Percentiles rank a stretch among this genome's conserved stretches.
phyloP scores from a whole-genome alignment of 2,797 vertebrate species.

The Chloroceryle inda region DNA sequence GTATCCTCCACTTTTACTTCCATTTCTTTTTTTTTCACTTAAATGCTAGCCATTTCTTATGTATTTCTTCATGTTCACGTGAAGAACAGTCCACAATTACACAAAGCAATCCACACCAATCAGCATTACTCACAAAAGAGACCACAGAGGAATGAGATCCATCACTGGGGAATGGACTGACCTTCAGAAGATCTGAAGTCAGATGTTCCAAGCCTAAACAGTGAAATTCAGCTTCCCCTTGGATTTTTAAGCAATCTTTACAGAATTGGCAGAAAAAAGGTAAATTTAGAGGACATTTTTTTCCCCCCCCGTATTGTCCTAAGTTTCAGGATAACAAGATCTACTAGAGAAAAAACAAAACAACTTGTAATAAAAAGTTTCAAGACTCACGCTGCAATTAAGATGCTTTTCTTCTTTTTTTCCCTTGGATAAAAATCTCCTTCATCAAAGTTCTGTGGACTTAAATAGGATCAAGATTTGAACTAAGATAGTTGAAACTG shows the following conservation, averaged over 20 bases:
- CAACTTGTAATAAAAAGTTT: background rate
- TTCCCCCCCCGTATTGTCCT: background rate
- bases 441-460: background rate
- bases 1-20: background rate
- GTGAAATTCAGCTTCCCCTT: background rate
- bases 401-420: rapidly evolving
- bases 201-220: background rate
- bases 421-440: background rate
- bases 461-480: background rate
- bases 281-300: background rate
- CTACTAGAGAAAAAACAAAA: background rate
- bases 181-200: constrained; percentile 8
- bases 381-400: background rate
- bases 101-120: background rate
- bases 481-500: background rate
- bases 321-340: background rate
- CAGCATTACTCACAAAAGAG: background rate
- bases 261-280: background rate
- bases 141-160: background rate
- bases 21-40: background rate
- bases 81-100: background rate
- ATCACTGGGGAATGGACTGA: background rate
- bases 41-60: background rate
- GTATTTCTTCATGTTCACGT: background rate
- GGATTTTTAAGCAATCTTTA: constrained; percentile 19